Percentiles rank a stretch among this genome's conserved stretches.
Conservation (phyloP, 2,888 invertebrate genomes). For the Amiota minor region DNA sequence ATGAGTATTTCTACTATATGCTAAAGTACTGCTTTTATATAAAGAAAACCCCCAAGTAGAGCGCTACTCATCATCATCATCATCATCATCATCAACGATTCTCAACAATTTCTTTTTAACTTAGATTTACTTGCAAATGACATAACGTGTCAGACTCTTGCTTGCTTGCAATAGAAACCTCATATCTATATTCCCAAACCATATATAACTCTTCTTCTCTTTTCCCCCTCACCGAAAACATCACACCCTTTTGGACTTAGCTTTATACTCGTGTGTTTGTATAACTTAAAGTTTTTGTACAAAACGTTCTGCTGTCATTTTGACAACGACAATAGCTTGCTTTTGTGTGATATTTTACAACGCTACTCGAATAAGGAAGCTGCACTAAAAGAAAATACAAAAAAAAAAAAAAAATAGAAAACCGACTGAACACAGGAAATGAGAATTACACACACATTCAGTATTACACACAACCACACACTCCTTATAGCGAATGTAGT, state of each 20-base stretch:
- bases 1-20: too few species aligned
- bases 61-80: neutral
- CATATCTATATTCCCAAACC: neutral
- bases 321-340: slow-evolving; percentile 49
- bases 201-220: neutral
- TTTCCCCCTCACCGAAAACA: neutral
- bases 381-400: slow-evolving; percentile 42
- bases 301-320: slow-evolving; percentile 63
- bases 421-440: slow-evolving; percentile 39
- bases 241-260: neutral
- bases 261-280: slow-evolving; percentile 23
- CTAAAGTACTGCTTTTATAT: neutral
- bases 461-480: slow-evolving; percentile 33
- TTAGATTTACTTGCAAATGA: slow-evolving; percentile 51
- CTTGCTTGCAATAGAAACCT: slow-evolving; percentile 18
- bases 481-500: neutral
- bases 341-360: slow-evolving; percentile 44
- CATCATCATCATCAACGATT: slow-evolving; percentile 9
- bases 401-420: slow-evolving; percentile 45
- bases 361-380: slow-evolving; percentile 43
- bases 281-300: slow-evolving; percentile 54
- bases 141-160: slow-evolving; percentile 52
- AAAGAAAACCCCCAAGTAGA: slow-evolving; percentile 15
- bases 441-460: slow-evolving; percentile 21
- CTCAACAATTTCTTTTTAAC: neutral